Evolutionary conservation across 1,140 invertebrate species (phyloP), one percentile per base, ranked within the genome.

Genomic region (Grapholita molesta): DNA sequence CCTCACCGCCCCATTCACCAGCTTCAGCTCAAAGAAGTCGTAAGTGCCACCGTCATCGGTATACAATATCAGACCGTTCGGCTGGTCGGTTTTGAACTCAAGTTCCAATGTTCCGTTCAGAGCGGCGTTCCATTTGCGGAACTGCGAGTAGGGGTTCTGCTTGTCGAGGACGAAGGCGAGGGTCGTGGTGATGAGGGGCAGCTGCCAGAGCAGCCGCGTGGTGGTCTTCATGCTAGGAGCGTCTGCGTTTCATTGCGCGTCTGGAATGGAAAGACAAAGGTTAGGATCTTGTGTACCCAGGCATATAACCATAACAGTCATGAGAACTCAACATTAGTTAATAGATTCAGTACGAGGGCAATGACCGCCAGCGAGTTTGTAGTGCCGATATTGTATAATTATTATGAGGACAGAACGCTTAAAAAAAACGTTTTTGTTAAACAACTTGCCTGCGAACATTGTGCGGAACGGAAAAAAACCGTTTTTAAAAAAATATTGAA

Each of bases 1-100:
- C 61, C 97, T 92, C n/a, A 99, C 91, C 0, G 95, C 95, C 21
- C 98, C 97, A 82, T 98, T 97, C 4, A 99, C 96, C 12, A 99
- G 92, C 84, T 98, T 99, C 64, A 99, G 89, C 91, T 99, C 97
- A 88, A 99, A 98, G 92, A 99, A 99, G 87, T 99, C 97, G 79
- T 97, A 97, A 15, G 96, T 97, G 9, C 97, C 97, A 4, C 98
- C 97, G 85, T 99, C 98, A 85, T 99, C 98, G 0, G 97, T 98
- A 88, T 99, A 99, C 48, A 99, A 92, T 15, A 99, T 91, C 68
- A 98, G 89, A 6, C 97, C 97, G 90, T 97, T 97, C 0, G 96
- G 96, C 84, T 97, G 95, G 66, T 96, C 95, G 3, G 97, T 99
- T 91, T 97, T 97, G 92, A 99, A 98, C 85, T 99, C 97, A 76